Base-by-base conservation (phyloP, 2,888 invertebrate species). In the Conchocele bisecta region DNA sequence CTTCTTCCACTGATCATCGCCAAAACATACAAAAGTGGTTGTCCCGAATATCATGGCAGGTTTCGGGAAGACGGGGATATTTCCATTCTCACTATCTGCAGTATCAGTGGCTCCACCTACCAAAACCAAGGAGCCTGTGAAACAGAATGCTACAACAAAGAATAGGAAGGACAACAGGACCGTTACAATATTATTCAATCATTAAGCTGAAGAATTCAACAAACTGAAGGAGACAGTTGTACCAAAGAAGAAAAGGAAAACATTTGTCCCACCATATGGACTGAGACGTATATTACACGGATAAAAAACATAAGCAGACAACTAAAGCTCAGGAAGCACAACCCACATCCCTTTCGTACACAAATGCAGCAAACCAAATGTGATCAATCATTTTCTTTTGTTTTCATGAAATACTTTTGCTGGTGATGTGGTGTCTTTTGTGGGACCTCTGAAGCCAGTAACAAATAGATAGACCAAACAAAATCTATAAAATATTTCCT, bases 191-290 rank as follows among this genome's bases (percentile, higher is more conserved):
- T 26, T 58, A n/a, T 59, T 70, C 29, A 35, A 64, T 20, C 54
- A 66, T 37, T 51, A 61, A 44, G 2, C 29, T 37, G 35, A 29
- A 29, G 51, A 46, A 1, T 66, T 59, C 33, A 59, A 48, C 3
- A 0, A 53, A 42, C 17, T 33, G 24, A 58, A 66, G 51, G 58
- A 58, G n/a, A 41, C 1, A 4, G 17, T 39, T 22, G 51, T 31
- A 46, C 33, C 48, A 29, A 64, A 57, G 15, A 67, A 50, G 29
- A 63, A 67, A 31, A 53, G 22, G 26, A 37, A 0, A 5, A 48
- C 37, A 9, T 58, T 63, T 46, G 31, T 67, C 4, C 66, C 66
- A 20, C 59, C 60, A 24, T 71, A 60, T 71, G 65, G 67, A n/a
- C n/a, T n/a, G n/a, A n/a, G n/a, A n/a, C n/a, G n/a, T n/a, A n/a